Conservation (phyloP, 2,113 vertebrate genomes). For the Bos javanicus region DNA sequence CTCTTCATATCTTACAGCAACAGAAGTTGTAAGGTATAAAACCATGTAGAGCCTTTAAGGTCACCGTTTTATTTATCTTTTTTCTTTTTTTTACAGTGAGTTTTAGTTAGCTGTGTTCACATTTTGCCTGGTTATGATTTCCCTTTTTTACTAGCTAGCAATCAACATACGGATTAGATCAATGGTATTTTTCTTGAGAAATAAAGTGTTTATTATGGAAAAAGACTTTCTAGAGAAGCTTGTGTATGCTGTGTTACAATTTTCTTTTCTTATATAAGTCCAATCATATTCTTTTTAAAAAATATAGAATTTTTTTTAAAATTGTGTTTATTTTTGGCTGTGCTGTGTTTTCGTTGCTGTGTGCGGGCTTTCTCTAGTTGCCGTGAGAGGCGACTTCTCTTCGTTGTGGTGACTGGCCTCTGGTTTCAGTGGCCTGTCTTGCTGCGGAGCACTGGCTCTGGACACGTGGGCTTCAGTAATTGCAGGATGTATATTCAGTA, state of each 20-base stretch:
- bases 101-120: neutral
- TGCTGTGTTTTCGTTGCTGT: neutral
- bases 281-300: neutral
- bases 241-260: neutral
- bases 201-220: slow-evolving; percentile 18
- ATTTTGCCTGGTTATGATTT: slow-evolving; percentile 2
- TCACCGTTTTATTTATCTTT: neutral
- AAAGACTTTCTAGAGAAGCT: slow-evolving; percentile 4
- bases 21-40: neutral
- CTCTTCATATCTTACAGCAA: neutral
- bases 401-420: neutral
- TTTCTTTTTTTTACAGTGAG: neutral
- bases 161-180: neutral
- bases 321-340: neutral
- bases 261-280: slow-evolving; percentile 16
- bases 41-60: neutral
- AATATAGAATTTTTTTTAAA: neutral
- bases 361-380: neutral
- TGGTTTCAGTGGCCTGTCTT: neutral
- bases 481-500: neutral
- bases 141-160: neutral
- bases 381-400: neutral
- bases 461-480: neutral
- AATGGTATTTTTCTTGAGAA: slow-evolving; percentile 37
- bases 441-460: neutral